Percentiles rank a stretch among this genome's conserved stretches.
Evolutionary conservation across 2,797 vertebrate species (phyloP).

Genomic region (Gymnopithys bicolor): DNA sequence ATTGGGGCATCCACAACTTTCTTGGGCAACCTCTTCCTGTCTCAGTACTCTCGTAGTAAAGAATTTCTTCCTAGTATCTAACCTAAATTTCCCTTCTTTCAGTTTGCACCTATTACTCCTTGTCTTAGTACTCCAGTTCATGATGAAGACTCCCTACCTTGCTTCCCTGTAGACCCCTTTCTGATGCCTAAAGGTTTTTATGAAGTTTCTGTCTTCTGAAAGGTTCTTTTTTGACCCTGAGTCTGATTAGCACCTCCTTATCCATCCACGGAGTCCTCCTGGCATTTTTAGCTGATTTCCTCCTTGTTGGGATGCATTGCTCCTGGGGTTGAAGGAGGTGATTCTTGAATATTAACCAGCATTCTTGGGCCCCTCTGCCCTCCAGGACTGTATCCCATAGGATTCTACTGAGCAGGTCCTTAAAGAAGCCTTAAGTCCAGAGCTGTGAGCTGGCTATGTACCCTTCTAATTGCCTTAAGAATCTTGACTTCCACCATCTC

Average conservation of each 20-base stretch:
- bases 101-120: not conserved
- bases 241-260: not conserved
- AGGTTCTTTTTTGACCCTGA: not conserved
- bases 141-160: too few relatives aligned
- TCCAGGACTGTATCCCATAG: not conserved
- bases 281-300: not conserved
- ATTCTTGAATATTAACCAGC: not conserved
- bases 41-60: not conserved
- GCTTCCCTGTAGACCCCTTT: not conserved
- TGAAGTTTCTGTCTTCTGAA: not conserved
- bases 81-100: not conserved
- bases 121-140: not conserved
- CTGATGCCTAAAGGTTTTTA: not conserved
- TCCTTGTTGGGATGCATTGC: not conserved
- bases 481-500: not conserved
- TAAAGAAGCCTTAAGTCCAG: not conserved
- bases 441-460: not conserved
- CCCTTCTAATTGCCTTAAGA: not conserved
- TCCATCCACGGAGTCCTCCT: not conserved
- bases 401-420: not conserved
- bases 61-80: not conserved
- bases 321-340: not conserved
- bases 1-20: rapidly evolving
- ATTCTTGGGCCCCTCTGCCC: not conserved
- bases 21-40: not conserved